Percentiles rank a stretch among this genome's conserved stretches.
phyloP scores from a whole-genome alignment of 2,888 invertebrate genomes.

The Lacanobia wlatinum region DNA sequence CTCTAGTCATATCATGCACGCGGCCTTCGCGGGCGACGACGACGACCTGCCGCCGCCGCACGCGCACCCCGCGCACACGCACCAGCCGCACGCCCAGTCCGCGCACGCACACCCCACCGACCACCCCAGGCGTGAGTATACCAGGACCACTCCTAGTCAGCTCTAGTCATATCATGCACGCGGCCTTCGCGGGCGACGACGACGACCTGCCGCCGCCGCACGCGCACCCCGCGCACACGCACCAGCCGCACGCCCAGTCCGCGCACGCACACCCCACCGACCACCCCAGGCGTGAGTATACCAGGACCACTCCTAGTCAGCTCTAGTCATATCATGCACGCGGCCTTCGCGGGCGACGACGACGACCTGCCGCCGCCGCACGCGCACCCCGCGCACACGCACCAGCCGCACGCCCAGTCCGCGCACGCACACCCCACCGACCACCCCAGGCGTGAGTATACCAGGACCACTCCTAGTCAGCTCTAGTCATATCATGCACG shows the following conservation, averaged over 20 bases:
- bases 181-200: not conserved
- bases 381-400: not conserved
- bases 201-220: not conserved
- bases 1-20: too few relatives aligned
- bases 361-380: not conserved
- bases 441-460: too few relatives aligned
- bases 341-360: not conserved
- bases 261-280: conserved; percentile 5
- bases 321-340: too few relatives aligned
- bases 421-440: too few relatives aligned
- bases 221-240: not conserved
- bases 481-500: too few relatives aligned
- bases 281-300: conserved; percentile 18
- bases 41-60: not conserved
- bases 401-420: not conserved
- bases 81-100: not conserved
- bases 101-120: conserved; percentile 5
- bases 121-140: conserved; percentile 18
- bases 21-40: too few relatives aligned
- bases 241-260: not conserved
- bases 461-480: too few relatives aligned
- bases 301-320: too few relatives aligned
- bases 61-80: not conserved
- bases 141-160: too few relatives aligned
- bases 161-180: too few relatives aligned